A percentile compares a stretch with the other conserved stretches of the same genome.
Conservation (phyloP, 2,888 invertebrate species). For the Balanococcus diminutus region DNA sequence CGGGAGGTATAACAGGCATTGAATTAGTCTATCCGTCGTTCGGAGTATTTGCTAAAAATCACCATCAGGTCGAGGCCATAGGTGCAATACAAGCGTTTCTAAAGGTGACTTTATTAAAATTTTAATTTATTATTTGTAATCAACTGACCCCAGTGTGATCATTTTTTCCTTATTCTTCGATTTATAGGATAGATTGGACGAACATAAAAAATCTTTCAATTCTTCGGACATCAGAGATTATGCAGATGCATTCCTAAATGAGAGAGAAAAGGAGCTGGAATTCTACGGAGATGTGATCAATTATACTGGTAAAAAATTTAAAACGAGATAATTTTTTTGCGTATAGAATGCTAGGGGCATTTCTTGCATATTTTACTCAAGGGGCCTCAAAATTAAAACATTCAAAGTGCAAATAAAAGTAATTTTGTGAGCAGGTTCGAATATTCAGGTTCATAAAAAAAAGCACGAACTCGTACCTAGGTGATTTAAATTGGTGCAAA, state of each 20-base stretch:
- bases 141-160: too few species aligned
- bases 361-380: too few species aligned
- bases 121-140: neutral
- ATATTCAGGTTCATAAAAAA: too few species aligned
- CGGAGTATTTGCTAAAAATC: neutral
- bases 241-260: slow-evolving; percentile 35
- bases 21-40: slow-evolving; percentile 5
- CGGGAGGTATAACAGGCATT: neutral
- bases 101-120: neutral
- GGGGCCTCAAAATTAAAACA: too few species aligned
- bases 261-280: slow-evolving; percentile 15
- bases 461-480: too few species aligned
- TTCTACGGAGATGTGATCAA: neutral
- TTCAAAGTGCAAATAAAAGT: too few species aligned
- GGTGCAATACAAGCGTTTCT: neutral
- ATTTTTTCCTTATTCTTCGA: neutral
- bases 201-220: slow-evolving; percentile 34
- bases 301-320: slow-evolving; percentile 27
- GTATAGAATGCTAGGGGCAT: too few species aligned
- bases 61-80: neutral
- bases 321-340: too few species aligned
- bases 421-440: too few species aligned
- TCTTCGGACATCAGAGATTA: slow-evolving; percentile 12
- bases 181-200: slow-evolving; percentile 13
- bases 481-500: too few species aligned